Base-by-base conservation (phyloP, 2,888 invertebrate genomes). In the Ommatoiulus sabulosus region DNA sequence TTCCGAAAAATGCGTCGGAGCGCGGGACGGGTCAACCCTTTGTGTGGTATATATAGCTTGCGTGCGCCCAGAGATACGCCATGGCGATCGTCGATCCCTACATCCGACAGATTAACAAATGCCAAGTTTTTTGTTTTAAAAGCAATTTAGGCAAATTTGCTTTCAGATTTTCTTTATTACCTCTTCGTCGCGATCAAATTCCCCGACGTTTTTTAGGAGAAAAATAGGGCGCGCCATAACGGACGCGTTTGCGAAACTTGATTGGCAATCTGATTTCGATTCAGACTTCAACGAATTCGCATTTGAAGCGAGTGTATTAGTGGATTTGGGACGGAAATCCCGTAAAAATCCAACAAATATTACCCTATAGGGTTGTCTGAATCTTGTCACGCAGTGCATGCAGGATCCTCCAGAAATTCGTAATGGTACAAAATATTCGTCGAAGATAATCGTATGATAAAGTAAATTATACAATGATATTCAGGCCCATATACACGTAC, bases 301-400 rank as follows among this genome's bases (percentile, higher is more conserved):
- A 80, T 35, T 80, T 80, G 57, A 57, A n/a, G n/a, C 57, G n/a
- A 57, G 6, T 80, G 12, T 12, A 35, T 20, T 7, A 0, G n/a
- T 72, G 72, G 72, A 72, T 24, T 72, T 3, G 80, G 35, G 80
- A 35, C 80, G 80, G 80, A 80, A 80, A 80, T 80, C 80, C 80
- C 80, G 80, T 80, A 43, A 80, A 43, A 15, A 12, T 35, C 80
- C 80, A 1, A 72, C 57, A 63, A 4, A 6, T 57, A n/a, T 35
- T 35, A 35, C 35, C 80, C 35, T n/a, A 15, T 80, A 35, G 35
- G n/a, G 63, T 35, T 35, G 35, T 35, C 35, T 35, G 35, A 35
- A 35, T 35, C 35, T 35, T 35, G 35, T 35, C 35, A 35, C 2
- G 35, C 35, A 35, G 35, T 35, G 35, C 35, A 35, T 35, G 35